phyloP scores from a whole-genome alignment of 2,888 invertebrate species.

The Melinopterus prodromus region DNA sequence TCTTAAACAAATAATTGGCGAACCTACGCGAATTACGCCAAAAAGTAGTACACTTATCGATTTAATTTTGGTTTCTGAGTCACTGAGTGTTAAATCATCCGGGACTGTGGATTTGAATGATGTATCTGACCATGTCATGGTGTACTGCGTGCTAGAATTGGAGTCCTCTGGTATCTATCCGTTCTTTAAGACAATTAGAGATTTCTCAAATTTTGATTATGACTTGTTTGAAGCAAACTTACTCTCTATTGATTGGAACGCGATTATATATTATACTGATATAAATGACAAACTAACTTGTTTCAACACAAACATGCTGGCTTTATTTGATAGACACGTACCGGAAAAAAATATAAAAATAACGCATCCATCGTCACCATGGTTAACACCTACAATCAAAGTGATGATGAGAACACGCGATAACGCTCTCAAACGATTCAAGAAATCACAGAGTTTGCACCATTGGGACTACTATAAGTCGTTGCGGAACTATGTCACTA shows the following conservation, averaged over 20 bases:
- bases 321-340: slow-evolving; percentile 20
- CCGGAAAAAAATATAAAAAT: slow-evolving; percentile 10
- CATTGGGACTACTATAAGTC: slow-evolving; percentile 34
- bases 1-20: background rate
- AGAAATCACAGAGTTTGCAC: background rate
- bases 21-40: background rate
- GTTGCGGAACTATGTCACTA: slow-evolving; percentile 30
- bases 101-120: background rate
- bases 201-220: background rate
- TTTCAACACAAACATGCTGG: background rate
- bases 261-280: slow-evolving; percentile 13
- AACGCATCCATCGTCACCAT: background rate
- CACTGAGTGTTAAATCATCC: background rate
- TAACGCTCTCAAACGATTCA: slow-evolving; percentile 27
- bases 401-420: slow-evolving; percentile 18
- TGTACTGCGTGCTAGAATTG: background rate
- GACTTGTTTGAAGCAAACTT: background rate
- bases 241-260: background rate
- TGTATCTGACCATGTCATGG: background rate
- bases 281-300: slow-evolving; percentile 20
- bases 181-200: background rate
- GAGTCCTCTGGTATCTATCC: background rate
- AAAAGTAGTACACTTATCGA: background rate
- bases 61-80: background rate
- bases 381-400: slow-evolving; percentile 26